Percentiles rank a stretch among this genome's conserved stretches.
These are phyloP conservation scores for Drosophila pseudotalamancana DNA, from an alignment of 2,888 invertebrate genomes.

Conservation along the genomic window DNA sequence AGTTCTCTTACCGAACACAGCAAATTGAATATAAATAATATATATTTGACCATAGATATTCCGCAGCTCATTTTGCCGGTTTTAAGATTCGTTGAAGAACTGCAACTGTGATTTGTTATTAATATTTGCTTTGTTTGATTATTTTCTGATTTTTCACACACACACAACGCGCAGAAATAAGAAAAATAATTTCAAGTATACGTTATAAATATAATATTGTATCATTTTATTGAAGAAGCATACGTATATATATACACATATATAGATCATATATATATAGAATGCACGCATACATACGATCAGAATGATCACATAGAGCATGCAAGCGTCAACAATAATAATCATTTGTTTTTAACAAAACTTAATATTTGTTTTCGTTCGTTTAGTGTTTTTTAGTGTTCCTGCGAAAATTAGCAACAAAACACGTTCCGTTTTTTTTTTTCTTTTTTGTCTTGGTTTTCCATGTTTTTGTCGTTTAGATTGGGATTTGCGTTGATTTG, in stretches of 20 bases:
- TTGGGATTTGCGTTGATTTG: slow-evolving; percentile 29
- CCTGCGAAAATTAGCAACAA: slow-evolving; percentile 31
- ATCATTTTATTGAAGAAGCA: slow-evolving; percentile 42
- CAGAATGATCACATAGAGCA: not conserved
- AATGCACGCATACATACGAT: slow-evolving; percentile 20
- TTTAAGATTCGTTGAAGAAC: slow-evolving; percentile 53
- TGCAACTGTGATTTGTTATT: slow-evolving; percentile 53
- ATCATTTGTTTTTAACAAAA: slow-evolving; percentile 30
- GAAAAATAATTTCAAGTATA: slow-evolving; percentile 36
- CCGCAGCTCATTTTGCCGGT: slow-evolving; percentile 88
- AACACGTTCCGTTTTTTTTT: slow-evolving; percentile 45
- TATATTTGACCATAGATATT: slow-evolving; percentile 92
- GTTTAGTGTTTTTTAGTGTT: slow-evolving; percentile 4
- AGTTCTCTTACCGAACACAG: slow-evolving; percentile 90
- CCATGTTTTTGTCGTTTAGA: not conserved
- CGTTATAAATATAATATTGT: slow-evolving; percentile 36
- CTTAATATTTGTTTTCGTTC: slow-evolving; percentile 8
- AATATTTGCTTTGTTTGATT: slow-evolving; percentile 1
- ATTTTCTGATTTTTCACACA: not conserved
- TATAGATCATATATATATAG: slow-evolving; percentile 6
- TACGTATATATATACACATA: slow-evolving; percentile 14
- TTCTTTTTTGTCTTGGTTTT: no score
- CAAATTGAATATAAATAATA: slow-evolving; percentile 92
- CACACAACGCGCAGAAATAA: slow-evolving; percentile 13
- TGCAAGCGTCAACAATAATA: slow-evolving; percentile 10